Evolutionary conservation across 2,888 invertebrate species (phyloP), one percentile per base, ranked within the genome.

Genomic region (Hypolimnas misippus): DNA sequence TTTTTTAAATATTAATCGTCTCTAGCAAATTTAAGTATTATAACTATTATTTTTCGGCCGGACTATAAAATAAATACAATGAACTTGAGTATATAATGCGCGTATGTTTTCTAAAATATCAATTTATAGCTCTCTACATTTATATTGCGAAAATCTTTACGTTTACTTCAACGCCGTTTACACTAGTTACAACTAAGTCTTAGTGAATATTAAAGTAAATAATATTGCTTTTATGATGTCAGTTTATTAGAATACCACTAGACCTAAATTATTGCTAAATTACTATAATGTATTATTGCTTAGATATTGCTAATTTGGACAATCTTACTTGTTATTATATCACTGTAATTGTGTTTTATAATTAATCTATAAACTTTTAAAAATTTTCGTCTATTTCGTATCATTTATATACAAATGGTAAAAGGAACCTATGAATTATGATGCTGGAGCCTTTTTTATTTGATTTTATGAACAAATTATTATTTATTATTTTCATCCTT

Each of bases 221-320:
- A 69, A 77, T 82, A 83, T 83, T 85, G 82, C 79, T 83, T 81
- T 75, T 7, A 62, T 19, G 49, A 25, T 38, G 35, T 75, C 72
- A 76, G 68, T 70, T 57, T 55, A 53, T 63, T 62, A 68, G 16
- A 35, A 62, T 68, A 69, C 46, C 21, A 70, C 77, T 81, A 78
- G 71, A 71, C 67, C 65, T 74, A 72, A 49, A 29, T 67, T 66
- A 71, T 70, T 67, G 56, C 65, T 70, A 68, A 64, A 71, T 70
- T 68, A 56, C 65, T 70, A 68, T 62, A 42, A 65, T 57, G 65
- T 69, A 67, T 66, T 81, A 81, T 79, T 79, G 78, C 78, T 79
- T 78, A 77, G 52, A 73, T 81, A 82, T 80, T 83, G 77, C 82
- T 86, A 84, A 75, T 78, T 86, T 87, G 84, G 85, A 87, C 86